These are phyloP conservation scores for Bombus cullumanus DNA, from an alignment of 1,140 invertebrate genomes.

Conservation along the genomic window DNA sequence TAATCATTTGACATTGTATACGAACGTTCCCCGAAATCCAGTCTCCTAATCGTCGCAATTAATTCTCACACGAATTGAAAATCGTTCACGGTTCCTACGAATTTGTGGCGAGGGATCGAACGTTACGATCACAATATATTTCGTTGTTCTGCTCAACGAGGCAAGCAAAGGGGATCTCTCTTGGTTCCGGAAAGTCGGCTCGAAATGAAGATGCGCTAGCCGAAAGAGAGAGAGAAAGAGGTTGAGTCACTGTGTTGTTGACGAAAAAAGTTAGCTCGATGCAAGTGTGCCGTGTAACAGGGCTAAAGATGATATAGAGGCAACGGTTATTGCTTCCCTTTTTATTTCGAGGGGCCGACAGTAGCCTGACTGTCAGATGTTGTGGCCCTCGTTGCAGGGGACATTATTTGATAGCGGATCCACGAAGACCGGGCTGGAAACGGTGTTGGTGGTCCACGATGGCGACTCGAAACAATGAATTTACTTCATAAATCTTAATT, in stretches of 20 bases:
- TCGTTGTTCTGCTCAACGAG: constrained; percentile 14
- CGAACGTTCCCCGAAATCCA: constrained; percentile 3
- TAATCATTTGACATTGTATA: background rate
- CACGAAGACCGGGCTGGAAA: constrained; percentile 14
- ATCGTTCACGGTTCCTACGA: background rate
- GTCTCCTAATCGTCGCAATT: constrained; percentile 20
- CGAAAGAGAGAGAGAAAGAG: no score
- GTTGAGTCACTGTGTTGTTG: background rate
- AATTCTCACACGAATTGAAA: constrained; percentile 21
- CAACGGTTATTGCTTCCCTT: constrained; percentile 56
- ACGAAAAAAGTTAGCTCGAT: constrained; percentile 48
- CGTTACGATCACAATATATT: constrained; percentile 42
- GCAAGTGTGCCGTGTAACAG: constrained; percentile 55
- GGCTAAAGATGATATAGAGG: constrained; percentile 64
- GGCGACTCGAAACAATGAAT: constrained; percentile 81
- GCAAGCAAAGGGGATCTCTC: background rate
- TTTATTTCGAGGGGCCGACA: constrained; percentile 61
- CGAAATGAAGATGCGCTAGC: constrained; percentile 21
- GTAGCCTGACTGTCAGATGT: constrained; percentile 74
- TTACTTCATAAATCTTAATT: constrained; percentile 83
- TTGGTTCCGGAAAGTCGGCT: background rate
- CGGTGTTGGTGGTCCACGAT: constrained; percentile 79
- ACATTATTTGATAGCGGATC: constrained; percentile 78
- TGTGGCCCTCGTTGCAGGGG: constrained; percentile 73
- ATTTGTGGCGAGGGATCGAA: background rate